Evolutionary conservation across 1,140 invertebrate species (phyloP), one percentile per base, ranked within the genome.

Genomic region (Drosophila nannoptera): DNA sequence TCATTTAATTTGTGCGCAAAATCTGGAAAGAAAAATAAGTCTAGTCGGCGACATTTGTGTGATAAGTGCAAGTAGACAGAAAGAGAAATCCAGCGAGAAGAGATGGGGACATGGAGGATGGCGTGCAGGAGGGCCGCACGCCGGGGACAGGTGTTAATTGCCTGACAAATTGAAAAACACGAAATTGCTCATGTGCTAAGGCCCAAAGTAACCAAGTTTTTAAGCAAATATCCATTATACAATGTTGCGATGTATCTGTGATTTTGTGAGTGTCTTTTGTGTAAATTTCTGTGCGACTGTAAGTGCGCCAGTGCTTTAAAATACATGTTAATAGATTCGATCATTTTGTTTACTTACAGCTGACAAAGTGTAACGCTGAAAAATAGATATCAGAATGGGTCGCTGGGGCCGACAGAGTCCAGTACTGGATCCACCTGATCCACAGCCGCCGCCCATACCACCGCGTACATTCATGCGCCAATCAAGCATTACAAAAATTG

Each of bases 401-500:
- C 83, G 87, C 29, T 89, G 88, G 88, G 87, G 88, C 45, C 74
- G 84, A 48, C 88, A 88, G 68, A 87, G 78, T 75, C 76, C 88
- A 48, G 63, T 87, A 55, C 56, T 86, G 55, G 87, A 89, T 50
- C 82, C 88, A 9, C 84, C 84, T 65, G 82, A 88, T 68, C 78
- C 87, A 35, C 83, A 88, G 35, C 71, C 78, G 31, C 73, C 88
- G 12, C 87, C 77, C 80, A 72, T 88, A 4, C 87, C 91, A 88
- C 62, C 90, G 75, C 78, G 90, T 80, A 78, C 92, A 31, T 88
- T 93, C 75, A 93, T 93, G 89, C 91, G 92, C 59, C 93, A 94
- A 86, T 92, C 92, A 53, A 93, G 92, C 90, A 92, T 93, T 83
- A 93, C 92, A 32, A 92, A 92, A 87, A 91, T 93, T 63, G 92